Conservation (phyloP, 2,797 vertebrate species). For the Enteromius fasciolatus region DNA sequence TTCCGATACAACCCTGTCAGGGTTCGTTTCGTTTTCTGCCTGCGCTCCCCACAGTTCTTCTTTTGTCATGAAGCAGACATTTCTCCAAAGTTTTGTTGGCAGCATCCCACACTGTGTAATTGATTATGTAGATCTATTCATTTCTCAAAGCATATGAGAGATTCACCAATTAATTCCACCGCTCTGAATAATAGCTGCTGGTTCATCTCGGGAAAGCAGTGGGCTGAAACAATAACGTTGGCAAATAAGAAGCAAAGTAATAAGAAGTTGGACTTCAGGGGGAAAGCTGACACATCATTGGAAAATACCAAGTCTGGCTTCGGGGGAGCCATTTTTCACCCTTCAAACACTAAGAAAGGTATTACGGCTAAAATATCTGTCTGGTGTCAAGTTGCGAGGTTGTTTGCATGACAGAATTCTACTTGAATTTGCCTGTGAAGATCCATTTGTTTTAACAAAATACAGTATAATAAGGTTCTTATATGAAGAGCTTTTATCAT, state of each 20-base stretch:
- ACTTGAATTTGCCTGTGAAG: background rate
- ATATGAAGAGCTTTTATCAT: background rate
- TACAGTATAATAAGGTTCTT: background rate
- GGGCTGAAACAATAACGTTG: slow-evolving; percentile 59
- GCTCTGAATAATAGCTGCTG: slow-evolving; percentile 67
- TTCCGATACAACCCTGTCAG: slow-evolving; percentile 38
- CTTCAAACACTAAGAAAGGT: slow-evolving; percentile 17
- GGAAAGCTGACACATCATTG: slow-evolving; percentile 44
- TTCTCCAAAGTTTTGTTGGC: slow-evolving; percentile 58
- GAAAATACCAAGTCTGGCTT: slow-evolving; percentile 34
- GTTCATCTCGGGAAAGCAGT: slow-evolving; percentile 56
- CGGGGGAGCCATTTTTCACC: background rate
- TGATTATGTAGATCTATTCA: slow-evolving; percentile 65
- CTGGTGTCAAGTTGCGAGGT: background rate
- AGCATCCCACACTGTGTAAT: slow-evolving; percentile 56
- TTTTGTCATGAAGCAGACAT: slow-evolving; percentile 52
- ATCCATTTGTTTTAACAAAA: background rate
- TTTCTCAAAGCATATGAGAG: slow-evolving; percentile 58
- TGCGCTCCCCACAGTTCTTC: slow-evolving; percentile 34
- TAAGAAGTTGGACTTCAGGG: slow-evolving; percentile 51
- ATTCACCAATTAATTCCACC: slow-evolving; percentile 68
- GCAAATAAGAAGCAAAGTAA: slow-evolving; percentile 57
- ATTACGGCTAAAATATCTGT: background rate
- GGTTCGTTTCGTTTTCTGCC: slow-evolving; percentile 41
- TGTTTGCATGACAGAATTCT: slow-evolving; percentile 1